phyloP scores from a whole-genome alignment of 2,113 vertebrate genomes.

The Brevimyrus niger region DNA sequence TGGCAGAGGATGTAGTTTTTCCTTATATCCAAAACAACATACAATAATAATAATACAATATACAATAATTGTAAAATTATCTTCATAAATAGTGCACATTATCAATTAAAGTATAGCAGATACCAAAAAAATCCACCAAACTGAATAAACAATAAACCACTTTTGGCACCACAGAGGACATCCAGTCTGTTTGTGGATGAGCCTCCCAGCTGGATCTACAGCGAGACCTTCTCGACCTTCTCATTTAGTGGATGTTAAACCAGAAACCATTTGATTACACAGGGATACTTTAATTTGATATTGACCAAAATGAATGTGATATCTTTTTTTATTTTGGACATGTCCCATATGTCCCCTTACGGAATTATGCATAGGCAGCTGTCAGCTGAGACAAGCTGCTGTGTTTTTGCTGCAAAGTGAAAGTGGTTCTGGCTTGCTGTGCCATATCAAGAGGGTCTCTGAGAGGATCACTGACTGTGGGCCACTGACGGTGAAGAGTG shows the following conservation, averaged over 20 bases:
- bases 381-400: not conserved
- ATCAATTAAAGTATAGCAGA: too few species aligned
- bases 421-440: not conserved
- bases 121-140: too few species aligned
- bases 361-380: not conserved
- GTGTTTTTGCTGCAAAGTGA: not conserved
- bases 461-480: not conserved
- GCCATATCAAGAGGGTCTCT: not conserved
- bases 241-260: not conserved
- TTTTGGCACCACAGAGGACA: too few species aligned
- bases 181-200: too few species aligned
- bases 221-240: not conserved
- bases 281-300: not conserved
- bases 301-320: not conserved
- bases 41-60: too few species aligned
- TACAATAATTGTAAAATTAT: too few species aligned
- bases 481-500: not conserved
- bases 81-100: too few species aligned
- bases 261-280: not conserved
- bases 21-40: too few species aligned
- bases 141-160: too few species aligned
- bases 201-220: not conserved
- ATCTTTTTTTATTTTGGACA: not conserved
- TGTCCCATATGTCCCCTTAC: not conserved
- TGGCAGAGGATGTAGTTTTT: too few species aligned